Conservation (phyloP, 2,888 invertebrate genomes). For the Lasioglossum malachurum region DNA sequence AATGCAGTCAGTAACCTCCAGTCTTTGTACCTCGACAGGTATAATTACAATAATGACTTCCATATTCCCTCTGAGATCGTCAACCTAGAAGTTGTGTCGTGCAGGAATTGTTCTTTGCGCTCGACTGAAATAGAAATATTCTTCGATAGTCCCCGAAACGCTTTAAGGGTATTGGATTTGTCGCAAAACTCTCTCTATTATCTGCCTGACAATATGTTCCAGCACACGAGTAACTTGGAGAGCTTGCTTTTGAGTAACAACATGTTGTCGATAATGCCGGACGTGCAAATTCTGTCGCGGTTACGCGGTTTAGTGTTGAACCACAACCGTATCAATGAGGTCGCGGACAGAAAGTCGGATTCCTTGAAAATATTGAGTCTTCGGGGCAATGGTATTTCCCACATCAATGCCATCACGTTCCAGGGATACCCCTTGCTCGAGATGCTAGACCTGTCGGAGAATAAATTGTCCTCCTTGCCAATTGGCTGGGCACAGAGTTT, state of each 20-base stretch:
- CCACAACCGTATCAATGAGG: background rate
- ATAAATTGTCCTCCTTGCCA: background rate
- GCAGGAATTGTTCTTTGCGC: background rate
- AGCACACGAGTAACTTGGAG: background rate
- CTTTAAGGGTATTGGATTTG: background rate
- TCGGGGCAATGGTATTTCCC: constrained; percentile 70
- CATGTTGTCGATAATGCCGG: background rate
- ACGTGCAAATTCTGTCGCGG: accelerated
- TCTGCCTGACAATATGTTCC: background rate
- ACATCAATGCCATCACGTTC: constrained; percentile 37
- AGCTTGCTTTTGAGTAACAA: constrained; percentile 24
- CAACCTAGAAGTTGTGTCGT: background rate
- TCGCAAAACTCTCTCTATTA: background rate
- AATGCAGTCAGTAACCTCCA: background rate
- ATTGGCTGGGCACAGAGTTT: background rate
- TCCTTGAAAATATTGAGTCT: constrained; percentile 70
- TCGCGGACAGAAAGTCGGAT: accelerated
- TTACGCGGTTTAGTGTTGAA: constrained; percentile 14
- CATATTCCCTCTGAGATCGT: too few relatives aligned
- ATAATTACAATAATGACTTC: accelerated
- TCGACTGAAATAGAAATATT: background rate
- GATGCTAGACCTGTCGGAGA: background rate
- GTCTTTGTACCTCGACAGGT: background rate
- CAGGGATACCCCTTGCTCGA: background rate
- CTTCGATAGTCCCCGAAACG: background rate